phyloP scores from a whole-genome alignment of 2,797 vertebrate genomes.

The Helostoma temminkii region DNA sequence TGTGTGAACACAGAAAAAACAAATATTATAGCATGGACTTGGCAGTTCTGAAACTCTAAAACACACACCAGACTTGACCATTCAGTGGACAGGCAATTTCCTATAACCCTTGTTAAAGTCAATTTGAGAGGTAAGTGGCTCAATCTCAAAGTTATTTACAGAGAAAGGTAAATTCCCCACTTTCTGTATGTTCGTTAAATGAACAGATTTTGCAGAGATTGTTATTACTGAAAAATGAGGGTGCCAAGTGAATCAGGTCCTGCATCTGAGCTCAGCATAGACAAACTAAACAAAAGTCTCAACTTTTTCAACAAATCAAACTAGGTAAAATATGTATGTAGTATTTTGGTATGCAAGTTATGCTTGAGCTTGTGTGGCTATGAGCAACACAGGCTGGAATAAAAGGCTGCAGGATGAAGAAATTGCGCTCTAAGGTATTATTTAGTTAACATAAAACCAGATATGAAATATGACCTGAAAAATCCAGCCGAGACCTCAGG shows the following conservation, averaged over 20 bases:
- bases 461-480: no score
- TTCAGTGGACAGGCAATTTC: conserved; percentile 40
- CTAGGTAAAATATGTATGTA: conserved; percentile 24
- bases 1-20: conserved; percentile 14
- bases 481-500: no score
- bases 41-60: conserved; percentile 36
- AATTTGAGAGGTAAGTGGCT: conserved; percentile 27
- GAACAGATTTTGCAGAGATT: background rate
- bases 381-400: background rate
- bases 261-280: conserved; percentile 15
- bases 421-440: no score
- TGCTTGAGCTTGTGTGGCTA: background rate
- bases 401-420: background rate
- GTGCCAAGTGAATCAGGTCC: conserved; percentile 28
- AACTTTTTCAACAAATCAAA: no score
- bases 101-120: conserved; percentile 35
- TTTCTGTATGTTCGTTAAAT: conserved; percentile 15
- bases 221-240: conserved; percentile 31
- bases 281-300: conserved; percentile 19
- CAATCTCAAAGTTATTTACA: conserved; percentile 28
- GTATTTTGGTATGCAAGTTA: background rate
- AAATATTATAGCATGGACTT: conserved; percentile 25
- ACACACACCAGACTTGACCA: conserved; percentile 17
- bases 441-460: no score
- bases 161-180: background rate